Evolutionary conservation across 2,888 invertebrate genomes (phyloP).

Genomic region (Actias luna): DNA sequence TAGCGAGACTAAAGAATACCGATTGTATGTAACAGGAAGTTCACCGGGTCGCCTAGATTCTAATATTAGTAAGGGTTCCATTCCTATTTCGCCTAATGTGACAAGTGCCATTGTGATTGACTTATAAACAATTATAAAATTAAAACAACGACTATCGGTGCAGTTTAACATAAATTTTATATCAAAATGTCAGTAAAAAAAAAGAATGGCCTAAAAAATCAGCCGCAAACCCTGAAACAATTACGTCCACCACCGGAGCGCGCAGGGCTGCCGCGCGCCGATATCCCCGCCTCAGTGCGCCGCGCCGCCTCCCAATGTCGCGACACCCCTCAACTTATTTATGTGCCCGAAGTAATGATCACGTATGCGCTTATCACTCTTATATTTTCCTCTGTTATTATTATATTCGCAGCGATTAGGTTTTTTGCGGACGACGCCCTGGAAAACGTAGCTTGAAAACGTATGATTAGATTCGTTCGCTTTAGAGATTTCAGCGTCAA

Average conservation of each 20-base stretch:
- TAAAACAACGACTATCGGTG: too few species aligned
- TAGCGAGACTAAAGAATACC: too few species aligned
- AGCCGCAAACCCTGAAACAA: slow-evolving; percentile 22
- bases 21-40: too few species aligned
- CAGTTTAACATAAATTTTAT: neutral
- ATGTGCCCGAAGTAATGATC: slow-evolving; percentile 8
- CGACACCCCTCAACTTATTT: slow-evolving; percentile 11
- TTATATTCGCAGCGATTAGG: neutral
- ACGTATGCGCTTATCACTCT: neutral
- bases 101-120: too few species aligned
- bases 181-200: neutral
- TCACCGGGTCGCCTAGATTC: too few species aligned
- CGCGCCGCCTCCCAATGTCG: slow-evolving; percentile 25
- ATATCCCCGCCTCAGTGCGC: slow-evolving; percentile 37
- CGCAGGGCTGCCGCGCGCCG: slow-evolving; percentile 41
- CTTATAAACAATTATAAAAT: too few species aligned
- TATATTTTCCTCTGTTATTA: neutral
- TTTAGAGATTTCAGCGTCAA: too few species aligned
- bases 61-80: too few species aligned
- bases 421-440: neutral
- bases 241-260: slow-evolving; percentile 34
- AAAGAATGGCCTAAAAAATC: neutral
- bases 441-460: neutral
- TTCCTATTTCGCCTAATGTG: too few species aligned
- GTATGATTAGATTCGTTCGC: neutral